These are phyloP conservation scores for Heterochromis multidens DNA, from an alignment of 2,113 vertebrate genomes.

Conservation along the genomic window DNA sequence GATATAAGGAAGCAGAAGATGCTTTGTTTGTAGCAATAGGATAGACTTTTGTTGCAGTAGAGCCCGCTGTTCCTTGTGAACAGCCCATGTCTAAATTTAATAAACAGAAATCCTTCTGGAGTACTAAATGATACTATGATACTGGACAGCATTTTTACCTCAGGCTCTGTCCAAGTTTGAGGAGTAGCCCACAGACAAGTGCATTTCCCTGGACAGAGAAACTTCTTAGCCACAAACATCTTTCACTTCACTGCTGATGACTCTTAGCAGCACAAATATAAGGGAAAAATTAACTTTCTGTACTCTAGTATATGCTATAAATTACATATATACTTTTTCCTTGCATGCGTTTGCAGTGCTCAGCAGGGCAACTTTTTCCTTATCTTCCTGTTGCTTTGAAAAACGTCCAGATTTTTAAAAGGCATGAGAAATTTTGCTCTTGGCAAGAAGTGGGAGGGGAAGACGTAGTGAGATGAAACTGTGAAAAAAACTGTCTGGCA, in stretches of 20 bases:
- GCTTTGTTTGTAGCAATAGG: not conserved
- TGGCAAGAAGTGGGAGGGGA: not conserved
- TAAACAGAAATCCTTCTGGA: conserved; percentile 10
- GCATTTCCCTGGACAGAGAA: not conserved
- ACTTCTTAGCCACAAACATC: not conserved
- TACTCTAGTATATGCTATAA: not conserved
- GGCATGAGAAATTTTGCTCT: not conserved
- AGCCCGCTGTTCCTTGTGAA: not conserved
- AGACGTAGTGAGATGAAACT: not conserved
- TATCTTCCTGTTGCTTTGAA: not conserved
- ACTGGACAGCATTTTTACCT: not conserved
- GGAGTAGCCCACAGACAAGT: not conserved
- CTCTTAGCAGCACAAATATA: not conserved
- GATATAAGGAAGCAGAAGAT: not conserved
- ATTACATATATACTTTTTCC: not conserved
- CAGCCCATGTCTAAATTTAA: not conserved
- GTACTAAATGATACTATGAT: not conserved
- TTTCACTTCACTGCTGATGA: not conserved
- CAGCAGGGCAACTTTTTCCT: not conserved
- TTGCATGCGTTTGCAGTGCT: not conserved
- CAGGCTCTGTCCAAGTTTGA: not conserved
- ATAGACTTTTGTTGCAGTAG: not conserved
- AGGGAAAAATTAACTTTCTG: not conserved
- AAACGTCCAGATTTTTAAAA: not conserved
- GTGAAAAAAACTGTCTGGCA: not conserved